Base-by-base conservation (phyloP, 2,113 vertebrate genomes). In the Gopherus evgoodei region DNA sequence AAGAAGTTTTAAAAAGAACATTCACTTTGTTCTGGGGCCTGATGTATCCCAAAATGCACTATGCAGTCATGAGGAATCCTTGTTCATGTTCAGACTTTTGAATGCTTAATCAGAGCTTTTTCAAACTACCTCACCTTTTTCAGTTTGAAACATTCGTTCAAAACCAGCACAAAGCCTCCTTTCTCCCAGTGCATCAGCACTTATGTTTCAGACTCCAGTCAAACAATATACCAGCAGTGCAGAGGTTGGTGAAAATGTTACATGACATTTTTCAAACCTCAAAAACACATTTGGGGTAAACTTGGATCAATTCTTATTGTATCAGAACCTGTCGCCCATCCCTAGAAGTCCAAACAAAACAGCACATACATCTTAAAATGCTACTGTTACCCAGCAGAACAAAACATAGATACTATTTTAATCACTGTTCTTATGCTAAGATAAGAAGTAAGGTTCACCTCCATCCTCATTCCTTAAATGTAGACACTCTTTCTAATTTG, bases 221-320 rank as follows among this genome's bases (percentile, higher is more conserved):
- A 83, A 83, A 81, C 35, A 1, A 10, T 87, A 22, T 87, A 92
- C 9, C n/a, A 93, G 11, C 90, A 93, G 47, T 1, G 82, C 27
- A 50, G 35, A 13, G 69, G 80, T 3, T 0, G 0, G 7, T 86
- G 47, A n/a, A 47, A 88, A 72, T 47, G 10, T 72, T 93, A 75
- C 35, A 44, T 12, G 54, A 3, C 4, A 72, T n/a, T 91, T 95
- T 96, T 89, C 31, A 83, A 86, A 59, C 44, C 69, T 85, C 12
- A 83, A 50, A 88, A 93, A 35, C 11, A 22, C 75, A 80, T 93
- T 90, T 95, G 84, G 31, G n/a, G 81, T 42, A 88, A 17, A 78
- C 42, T 27, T 94, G 31, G 6, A 17, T 87, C 8, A 56, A 80
- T 93, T 94, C 82, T 88, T 90, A 83, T 42, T 19, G 69, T 72